Percentiles rank a stretch among this genome's conserved stretches.
Conservation (phyloP, 2,113 vertebrate species). For the Sebastes fasciatus region DNA sequence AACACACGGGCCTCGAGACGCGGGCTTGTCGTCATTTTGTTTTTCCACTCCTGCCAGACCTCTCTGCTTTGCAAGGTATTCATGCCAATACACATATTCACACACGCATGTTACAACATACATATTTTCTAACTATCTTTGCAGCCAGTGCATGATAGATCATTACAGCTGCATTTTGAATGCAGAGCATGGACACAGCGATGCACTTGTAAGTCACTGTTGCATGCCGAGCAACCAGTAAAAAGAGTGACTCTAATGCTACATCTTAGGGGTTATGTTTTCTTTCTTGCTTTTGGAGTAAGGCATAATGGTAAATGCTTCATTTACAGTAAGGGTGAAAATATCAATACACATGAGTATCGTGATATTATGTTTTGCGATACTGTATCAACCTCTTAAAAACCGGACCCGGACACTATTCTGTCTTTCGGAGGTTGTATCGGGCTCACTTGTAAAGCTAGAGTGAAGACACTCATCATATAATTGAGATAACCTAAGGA, state of each 20-base stretch:
- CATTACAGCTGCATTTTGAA: conserved; percentile 13
- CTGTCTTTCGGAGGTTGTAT: no score
- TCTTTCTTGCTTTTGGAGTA: not conserved
- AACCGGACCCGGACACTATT: no score
- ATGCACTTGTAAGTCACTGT: not conserved
- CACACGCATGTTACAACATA: conserved; percentile 10
- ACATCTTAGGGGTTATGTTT: not conserved
- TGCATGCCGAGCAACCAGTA: not conserved
- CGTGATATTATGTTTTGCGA: no score
- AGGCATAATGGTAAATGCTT: not conserved
- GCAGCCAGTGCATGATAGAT: not conserved
- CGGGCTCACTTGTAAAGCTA: no score
- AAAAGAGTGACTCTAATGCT: not conserved
- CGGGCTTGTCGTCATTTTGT: conserved; percentile 54
- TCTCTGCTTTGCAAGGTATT: conserved; percentile 28
- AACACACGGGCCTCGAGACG: conserved; percentile 59
- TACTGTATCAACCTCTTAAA: no score
- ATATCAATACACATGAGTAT: no score
- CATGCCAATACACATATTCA: conserved; percentile 11
- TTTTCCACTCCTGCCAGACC: conserved; percentile 56
- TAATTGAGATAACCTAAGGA: no score
- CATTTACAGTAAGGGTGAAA: not conserved
- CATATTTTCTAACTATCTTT: not conserved
- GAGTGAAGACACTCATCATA: no score
- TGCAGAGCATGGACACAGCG: not conserved